phyloP scores from a whole-genome alignment of 2,113 vertebrate genomes.

The Rallus limicola region DNA sequence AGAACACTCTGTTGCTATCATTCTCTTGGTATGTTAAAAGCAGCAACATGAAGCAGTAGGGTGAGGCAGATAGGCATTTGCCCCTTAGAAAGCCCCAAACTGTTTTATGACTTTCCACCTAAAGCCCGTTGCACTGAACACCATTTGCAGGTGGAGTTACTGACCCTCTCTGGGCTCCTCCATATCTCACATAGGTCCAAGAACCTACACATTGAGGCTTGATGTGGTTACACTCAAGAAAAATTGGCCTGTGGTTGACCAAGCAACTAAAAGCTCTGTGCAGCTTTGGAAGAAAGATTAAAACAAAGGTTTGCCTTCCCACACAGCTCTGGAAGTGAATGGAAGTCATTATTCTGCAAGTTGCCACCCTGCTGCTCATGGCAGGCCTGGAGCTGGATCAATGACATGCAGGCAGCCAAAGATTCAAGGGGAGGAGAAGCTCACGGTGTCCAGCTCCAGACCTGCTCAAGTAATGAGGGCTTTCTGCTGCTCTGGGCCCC shows the following conservation, averaged over 20 bases:
- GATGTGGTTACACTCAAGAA: neutral
- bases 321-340: neutral
- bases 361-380: neutral
- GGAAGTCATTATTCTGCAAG: neutral
- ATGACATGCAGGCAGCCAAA: rapidly evolving
- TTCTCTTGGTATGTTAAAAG: neutral
- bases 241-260: neutral
- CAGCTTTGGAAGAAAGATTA: neutral
- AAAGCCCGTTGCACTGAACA: neutral
- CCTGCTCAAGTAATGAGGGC: rapidly evolving
- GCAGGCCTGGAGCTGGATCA: neutral
- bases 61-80: neutral
- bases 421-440: neutral
- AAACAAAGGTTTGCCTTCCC: neutral
- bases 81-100: neutral
- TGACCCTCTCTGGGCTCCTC: neutral
- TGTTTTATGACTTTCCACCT: neutral
- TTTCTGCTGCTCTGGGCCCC: neutral
- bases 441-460: neutral
- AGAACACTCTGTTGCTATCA: neutral
- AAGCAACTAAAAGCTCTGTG: neutral
- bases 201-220: neutral
- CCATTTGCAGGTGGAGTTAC: neutral
- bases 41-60: neutral
- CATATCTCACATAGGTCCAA: neutral